Evolutionary conservation across 2,888 invertebrate genomes (phyloP).

Genomic region (Chymomyza caudatula): DNA sequence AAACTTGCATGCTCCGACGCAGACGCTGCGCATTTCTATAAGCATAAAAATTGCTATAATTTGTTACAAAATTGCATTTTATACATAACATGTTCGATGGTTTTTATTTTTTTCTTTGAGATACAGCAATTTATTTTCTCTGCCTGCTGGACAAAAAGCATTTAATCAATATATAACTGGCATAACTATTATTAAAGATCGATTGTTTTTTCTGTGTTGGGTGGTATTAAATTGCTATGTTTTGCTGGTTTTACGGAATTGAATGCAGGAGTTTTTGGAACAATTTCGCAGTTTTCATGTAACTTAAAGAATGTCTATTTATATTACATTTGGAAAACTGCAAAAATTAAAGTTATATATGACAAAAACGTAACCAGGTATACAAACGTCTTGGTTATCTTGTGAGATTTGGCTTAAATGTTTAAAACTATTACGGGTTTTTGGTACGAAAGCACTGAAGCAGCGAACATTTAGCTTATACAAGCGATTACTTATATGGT

Average conservation of each 20-base stretch:
- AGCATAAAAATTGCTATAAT: constrained; percentile 76
- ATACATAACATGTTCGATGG: constrained; percentile 58
- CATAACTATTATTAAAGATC: constrained; percentile 2
- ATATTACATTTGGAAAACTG: no score
- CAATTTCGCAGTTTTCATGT: not conserved
- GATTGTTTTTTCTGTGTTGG: not conserved
- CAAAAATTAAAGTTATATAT: no score
- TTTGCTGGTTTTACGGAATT: not conserved
- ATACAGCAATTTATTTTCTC: constrained; percentile 57
- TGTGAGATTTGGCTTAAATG: no score
- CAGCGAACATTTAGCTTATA: no score
- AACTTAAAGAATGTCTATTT: not conserved
- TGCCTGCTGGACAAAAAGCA: constrained; percentile 5
- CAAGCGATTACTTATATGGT: no score
- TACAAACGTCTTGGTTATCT: no score
- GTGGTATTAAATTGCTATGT: not conserved
- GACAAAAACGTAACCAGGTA: no score
- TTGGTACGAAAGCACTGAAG: no score
- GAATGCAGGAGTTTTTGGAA: not conserved
- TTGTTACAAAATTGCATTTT: constrained; percentile 69
- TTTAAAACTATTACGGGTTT: no score
- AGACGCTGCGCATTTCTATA: constrained; percentile 55
- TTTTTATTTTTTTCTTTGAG: not conserved
- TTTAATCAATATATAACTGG: constrained; percentile 31
- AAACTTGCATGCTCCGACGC: constrained; percentile 1